phyloP scores from a whole-genome alignment of 2,888 invertebrate genomes.

The Monoplex corrugatus region DNA sequence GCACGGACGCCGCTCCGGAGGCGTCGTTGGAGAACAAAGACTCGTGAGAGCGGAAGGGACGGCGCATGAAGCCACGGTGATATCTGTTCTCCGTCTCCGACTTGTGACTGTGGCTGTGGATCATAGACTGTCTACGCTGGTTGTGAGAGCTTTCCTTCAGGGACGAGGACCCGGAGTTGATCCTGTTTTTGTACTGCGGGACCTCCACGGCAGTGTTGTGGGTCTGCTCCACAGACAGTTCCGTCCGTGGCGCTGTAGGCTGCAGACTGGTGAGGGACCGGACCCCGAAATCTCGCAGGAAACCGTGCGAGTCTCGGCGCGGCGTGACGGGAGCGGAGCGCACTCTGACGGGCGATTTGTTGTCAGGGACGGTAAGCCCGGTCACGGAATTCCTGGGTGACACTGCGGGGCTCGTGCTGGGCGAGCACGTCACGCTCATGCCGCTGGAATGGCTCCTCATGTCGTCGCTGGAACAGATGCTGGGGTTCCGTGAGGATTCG shows the following conservation, averaged over 20 bases:
- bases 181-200: slow-evolving; percentile 69
- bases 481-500: slow-evolving; percentile 67
- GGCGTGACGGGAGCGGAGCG: slow-evolving; percentile 72
- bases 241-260: neutral
- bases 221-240: slow-evolving; percentile 39
- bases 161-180: slow-evolving; percentile 72
- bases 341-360: slow-evolving; percentile 52
- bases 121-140: slow-evolving; percentile 73
- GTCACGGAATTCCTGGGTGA: slow-evolving; percentile 62
- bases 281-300: slow-evolving; percentile 54
- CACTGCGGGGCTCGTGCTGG: slow-evolving; percentile 62
- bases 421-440: slow-evolving; percentile 63
- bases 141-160: slow-evolving; percentile 72
- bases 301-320: slow-evolving; percentile 64
- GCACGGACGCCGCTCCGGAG: slow-evolving; percentile 11
- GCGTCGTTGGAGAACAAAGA: slow-evolving; percentile 36
- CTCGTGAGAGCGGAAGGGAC: slow-evolving; percentile 50
- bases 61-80: slow-evolving; percentile 30
- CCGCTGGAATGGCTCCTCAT: slow-evolving; percentile 66
- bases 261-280: slow-evolving; percentile 55
- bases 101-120: slow-evolving; percentile 65
- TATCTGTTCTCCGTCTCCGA: slow-evolving; percentile 29
- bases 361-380: slow-evolving; percentile 61
- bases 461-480: slow-evolving; percentile 66
- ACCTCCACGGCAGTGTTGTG: slow-evolving; percentile 71